Percentiles rank a stretch among this genome's conserved stretches.
Conservation (phyloP, 1,140 invertebrate genomes). For the Mya arenaria region DNA sequence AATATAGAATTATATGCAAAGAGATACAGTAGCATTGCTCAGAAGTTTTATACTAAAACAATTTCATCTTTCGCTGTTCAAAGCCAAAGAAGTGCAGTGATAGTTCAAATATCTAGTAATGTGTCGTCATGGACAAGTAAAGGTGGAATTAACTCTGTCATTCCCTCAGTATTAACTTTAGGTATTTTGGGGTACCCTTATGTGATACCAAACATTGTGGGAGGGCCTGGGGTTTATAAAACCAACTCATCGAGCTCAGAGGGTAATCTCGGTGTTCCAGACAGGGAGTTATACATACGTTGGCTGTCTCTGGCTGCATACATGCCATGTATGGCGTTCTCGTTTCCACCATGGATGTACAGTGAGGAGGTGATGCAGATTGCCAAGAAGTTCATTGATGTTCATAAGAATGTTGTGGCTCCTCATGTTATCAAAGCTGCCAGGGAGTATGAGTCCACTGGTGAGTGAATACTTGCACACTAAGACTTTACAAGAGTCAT, state of each 20-base stretch:
- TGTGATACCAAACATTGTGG: conserved; percentile 95
- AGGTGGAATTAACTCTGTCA: conserved; percentile 90
- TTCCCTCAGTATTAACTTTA: conserved; percentile 90
- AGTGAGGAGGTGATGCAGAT: conserved; percentile 87
- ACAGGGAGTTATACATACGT: conserved; percentile 91
- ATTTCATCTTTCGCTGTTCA: conserved; percentile 88
- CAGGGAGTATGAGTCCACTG: conserved; percentile 87
- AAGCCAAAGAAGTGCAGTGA: conserved; percentile 89
- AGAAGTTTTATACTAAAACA: conserved; percentile 36
- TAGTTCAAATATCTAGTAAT: conserved; percentile 94
- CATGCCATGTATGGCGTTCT: conserved; percentile 93
- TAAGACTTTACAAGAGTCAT: no score
- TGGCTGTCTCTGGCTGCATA: conserved; percentile 94
- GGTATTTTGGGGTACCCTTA: conserved; percentile 92
- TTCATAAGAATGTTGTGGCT: conserved; percentile 86
- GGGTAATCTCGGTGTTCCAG: conserved; percentile 81
- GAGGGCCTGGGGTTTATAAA: conserved; percentile 88
- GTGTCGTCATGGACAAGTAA: conserved; percentile 89
- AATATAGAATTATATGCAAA: conserved; percentile 53
- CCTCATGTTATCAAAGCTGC: conserved; percentile 84
- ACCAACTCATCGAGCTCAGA: conserved; percentile 72
- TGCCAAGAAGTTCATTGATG: conserved; percentile 84
- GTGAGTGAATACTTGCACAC: no score
- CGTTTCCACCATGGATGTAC: conserved; percentile 92
- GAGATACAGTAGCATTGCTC: conserved; percentile 54